A percentile compares a stretch with the other conserved stretches of the same genome.
phyloP scores from a whole-genome alignment of 1,140 invertebrate species.

The Saxidomus purpurata region DNA sequence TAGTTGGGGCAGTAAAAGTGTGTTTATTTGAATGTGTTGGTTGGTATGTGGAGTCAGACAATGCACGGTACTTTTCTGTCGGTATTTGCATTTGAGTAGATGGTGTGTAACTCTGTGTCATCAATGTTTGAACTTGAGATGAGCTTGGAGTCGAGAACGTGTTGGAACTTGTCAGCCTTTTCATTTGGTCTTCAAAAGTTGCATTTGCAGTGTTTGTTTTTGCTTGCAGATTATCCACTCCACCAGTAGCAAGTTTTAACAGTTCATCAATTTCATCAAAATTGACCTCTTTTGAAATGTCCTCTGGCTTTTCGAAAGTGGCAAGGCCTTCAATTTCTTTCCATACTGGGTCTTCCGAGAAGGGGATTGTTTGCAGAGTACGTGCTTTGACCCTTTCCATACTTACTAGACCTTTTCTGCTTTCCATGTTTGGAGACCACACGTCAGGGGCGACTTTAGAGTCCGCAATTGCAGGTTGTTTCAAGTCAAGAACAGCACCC shows the following conservation, averaged over 20 bases:
- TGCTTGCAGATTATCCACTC: slow-evolving; percentile 15
- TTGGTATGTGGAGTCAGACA: slow-evolving; percentile 46
- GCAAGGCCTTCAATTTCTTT: slow-evolving; percentile 84
- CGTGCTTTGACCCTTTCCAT: slow-evolving; percentile 82
- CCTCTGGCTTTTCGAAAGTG: slow-evolving; percentile 74
- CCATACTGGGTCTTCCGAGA: slow-evolving; percentile 84
- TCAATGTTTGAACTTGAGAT: background rate
- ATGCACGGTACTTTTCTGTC: slow-evolving; percentile 9
- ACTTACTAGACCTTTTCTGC: slow-evolving; percentile 81
- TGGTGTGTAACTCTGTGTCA: slow-evolving; percentile 9
- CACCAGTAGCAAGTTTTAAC: slow-evolving; percentile 55
- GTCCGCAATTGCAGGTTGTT: background rate
- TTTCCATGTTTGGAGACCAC: slow-evolving; percentile 83
- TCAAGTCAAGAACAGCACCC: background rate
- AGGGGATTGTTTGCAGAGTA: slow-evolving; percentile 83
- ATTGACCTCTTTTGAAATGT: slow-evolving; percentile 25
- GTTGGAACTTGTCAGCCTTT: background rate
- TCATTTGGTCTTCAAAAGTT: background rate
- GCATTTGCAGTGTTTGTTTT: background rate
- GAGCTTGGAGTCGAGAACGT: background rate
- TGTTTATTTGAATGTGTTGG: slow-evolving; percentile 48
- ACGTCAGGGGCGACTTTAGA: slow-evolving; percentile 71
- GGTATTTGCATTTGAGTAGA: slow-evolving; percentile 7
- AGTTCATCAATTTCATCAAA: slow-evolving; percentile 65
- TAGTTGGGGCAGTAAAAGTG: slow-evolving; percentile 78